Evolutionary conservation across 2,797 vertebrate species (phyloP).

Genomic region (Melanotaenia parkinsoni): DNA sequence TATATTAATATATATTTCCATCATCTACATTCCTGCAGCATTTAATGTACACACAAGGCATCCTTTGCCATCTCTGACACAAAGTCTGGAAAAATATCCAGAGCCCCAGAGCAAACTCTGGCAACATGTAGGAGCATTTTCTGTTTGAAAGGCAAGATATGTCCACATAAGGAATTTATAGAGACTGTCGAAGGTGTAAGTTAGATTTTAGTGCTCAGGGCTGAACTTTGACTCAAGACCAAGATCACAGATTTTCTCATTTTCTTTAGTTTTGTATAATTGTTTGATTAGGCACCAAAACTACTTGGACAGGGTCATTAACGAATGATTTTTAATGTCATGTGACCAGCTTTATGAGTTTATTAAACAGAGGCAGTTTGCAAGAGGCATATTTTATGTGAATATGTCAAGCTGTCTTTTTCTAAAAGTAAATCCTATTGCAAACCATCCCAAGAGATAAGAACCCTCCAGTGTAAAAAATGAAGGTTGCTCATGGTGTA

Average conservation of each 20-base stretch:
- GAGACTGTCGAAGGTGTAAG: background rate
- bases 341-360: background rate
- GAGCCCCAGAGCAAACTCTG: background rate
- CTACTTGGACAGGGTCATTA: background rate
- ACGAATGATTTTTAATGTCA: background rate
- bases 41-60: background rate
- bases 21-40: background rate
- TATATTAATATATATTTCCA: background rate
- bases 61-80: background rate
- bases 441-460: background rate
- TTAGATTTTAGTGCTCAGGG: background rate
- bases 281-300: background rate
- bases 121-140: background rate
- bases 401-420: background rate
- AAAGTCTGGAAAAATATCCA: background rate
- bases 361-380: background rate
- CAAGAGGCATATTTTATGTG: background rate
- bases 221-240: background rate
- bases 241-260: background rate
- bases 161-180: background rate
- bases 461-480: background rate
- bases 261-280: background rate
- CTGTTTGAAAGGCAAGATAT: background rate
- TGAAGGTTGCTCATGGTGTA: background rate
- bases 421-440: background rate